Conservation (phyloP, 2,888 invertebrate genomes). For the Tryphoninae sp. region DNA sequence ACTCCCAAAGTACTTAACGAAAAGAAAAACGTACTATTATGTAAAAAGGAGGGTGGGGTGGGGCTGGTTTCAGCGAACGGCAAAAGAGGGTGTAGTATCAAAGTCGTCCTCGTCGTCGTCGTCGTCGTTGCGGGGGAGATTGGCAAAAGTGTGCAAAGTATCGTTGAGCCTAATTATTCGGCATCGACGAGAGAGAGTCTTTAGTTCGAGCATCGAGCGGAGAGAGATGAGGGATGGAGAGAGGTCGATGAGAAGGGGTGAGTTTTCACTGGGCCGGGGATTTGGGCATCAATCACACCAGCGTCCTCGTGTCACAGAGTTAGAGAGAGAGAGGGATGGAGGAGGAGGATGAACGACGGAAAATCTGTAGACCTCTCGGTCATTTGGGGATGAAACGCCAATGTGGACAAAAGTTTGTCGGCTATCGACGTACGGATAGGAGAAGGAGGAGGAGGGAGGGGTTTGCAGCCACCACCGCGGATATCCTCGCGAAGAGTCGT, state of each 20-base stretch:
- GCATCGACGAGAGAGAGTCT: conserved; percentile 73
- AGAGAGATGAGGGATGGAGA: conserved; percentile 26
- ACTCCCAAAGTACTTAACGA: neutral
- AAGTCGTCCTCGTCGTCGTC: conserved; percentile 63
- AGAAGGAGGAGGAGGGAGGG: conserved; percentile 21
- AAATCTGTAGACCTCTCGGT: conserved; percentile 55
- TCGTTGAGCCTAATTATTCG: conserved; percentile 76
- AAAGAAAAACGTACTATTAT: conserved; percentile 30
- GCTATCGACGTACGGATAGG: conserved; percentile 40
- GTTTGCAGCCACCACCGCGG: conserved; percentile 34
- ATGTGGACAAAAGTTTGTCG: conserved; percentile 61
- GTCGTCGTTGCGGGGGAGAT: conserved; percentile 54
- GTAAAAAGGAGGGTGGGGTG: conserved; percentile 1
- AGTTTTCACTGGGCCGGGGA: conserved; percentile 36
- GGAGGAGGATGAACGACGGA: conserved; percentile 23
- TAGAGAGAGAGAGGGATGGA: conserved; percentile 35
- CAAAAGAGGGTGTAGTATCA: conserved; percentile 44
- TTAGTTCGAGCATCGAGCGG: conserved; percentile 68
- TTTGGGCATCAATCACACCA: conserved; percentile 75
- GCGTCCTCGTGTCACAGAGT: conserved; percentile 69
- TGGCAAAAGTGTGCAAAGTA: conserved; percentile 73
- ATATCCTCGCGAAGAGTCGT: conserved; percentile 62
- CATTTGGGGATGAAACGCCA: conserved; percentile 24
- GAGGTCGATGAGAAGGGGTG: conserved; percentile 25
- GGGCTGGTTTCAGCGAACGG: neutral